phyloP scores from a whole-genome alignment of 2,113 vertebrate species.

The Mesitornis unicolor region DNA sequence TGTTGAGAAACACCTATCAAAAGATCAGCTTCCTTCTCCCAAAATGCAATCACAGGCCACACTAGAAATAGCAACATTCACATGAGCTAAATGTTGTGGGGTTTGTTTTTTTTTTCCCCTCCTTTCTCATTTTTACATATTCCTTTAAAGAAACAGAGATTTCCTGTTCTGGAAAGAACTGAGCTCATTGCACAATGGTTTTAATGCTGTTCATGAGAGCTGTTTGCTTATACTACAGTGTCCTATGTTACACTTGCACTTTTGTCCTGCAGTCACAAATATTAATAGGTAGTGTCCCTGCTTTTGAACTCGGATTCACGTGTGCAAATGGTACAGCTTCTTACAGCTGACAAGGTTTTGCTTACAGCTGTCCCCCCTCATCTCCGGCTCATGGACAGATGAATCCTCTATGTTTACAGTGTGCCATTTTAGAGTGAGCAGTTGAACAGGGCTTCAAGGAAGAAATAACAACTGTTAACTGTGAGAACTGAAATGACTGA shows the following conservation, averaged over 20 bases:
- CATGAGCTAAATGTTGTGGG: not conserved
- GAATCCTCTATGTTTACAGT: not conserved
- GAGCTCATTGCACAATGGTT: not conserved
- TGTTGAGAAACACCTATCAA: not conserved
- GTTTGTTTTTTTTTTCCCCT: not conserved
- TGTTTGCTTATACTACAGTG: not conserved
- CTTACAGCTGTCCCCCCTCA: not conserved
- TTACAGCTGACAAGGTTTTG: not conserved
- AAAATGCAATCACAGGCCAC: not conserved
- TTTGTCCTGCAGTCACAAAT: not conserved
- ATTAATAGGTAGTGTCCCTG: not conserved
- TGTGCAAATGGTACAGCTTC: not conserved
- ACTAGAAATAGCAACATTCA: not conserved
- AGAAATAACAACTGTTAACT: not conserved
- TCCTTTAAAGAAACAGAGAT: not conserved
- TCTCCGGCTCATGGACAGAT: not conserved
- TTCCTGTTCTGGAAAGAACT: fast-evolving
- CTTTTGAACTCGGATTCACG: fast-evolving
- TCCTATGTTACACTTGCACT: not conserved
- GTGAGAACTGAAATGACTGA: not conserved
- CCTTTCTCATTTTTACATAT: not conserved
- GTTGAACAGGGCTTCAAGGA: not conserved
- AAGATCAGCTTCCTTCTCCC: not conserved
- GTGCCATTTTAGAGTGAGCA: not conserved
- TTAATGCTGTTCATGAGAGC: not conserved